These are phyloP conservation scores for Eilema sororculum DNA, from an alignment of 2,888 invertebrate species.

Conservation along the genomic window DNA sequence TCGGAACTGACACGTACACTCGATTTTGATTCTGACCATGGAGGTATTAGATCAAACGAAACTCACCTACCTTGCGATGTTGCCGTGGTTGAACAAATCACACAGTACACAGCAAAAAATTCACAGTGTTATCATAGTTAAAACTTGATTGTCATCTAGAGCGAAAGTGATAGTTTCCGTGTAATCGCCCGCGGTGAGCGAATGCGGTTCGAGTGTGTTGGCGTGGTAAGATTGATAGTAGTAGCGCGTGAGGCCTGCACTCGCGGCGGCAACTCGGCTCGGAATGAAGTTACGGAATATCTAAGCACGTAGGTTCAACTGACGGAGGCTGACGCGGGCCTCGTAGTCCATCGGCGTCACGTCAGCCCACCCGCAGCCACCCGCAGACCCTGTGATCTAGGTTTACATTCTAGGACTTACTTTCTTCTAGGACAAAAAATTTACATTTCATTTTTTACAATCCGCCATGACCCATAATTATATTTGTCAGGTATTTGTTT, in stretches of 20 bases:
- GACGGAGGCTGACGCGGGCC: constrained; percentile 42
- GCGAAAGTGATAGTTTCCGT: constrained; percentile 77
- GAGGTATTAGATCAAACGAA: constrained; percentile 58
- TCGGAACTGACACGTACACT: constrained; percentile 83
- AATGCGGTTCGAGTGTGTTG: constrained; percentile 62
- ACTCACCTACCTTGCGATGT: constrained; percentile 71
- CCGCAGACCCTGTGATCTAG: constrained; percentile 23
- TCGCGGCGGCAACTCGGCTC: constrained; percentile 69
- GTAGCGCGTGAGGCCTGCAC: constrained; percentile 67
- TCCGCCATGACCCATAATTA: too few relatives aligned
- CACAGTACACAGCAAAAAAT: constrained; percentile 64
- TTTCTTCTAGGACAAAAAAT: not conserved
- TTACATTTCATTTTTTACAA: too few relatives aligned
- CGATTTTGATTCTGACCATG: constrained; percentile 68
- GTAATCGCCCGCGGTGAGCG: constrained; percentile 57
- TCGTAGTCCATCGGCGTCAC: constrained; percentile 31
- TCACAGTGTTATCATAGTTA: constrained; percentile 74
- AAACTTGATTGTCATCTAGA: constrained; percentile 58
- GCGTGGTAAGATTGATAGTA: constrained; percentile 37
- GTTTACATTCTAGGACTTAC: not conserved
- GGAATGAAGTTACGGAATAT: constrained; percentile 61
- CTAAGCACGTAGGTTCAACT: constrained; percentile 35
- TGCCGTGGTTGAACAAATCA: constrained; percentile 60
- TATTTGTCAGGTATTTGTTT: not conserved
- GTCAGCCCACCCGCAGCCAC: constrained; percentile 16